A percentile compares a stretch with the other conserved stretches of the same genome.
phyloP scores from a whole-genome alignment of 2,113 vertebrate species.

The Lagopus muta region DNA sequence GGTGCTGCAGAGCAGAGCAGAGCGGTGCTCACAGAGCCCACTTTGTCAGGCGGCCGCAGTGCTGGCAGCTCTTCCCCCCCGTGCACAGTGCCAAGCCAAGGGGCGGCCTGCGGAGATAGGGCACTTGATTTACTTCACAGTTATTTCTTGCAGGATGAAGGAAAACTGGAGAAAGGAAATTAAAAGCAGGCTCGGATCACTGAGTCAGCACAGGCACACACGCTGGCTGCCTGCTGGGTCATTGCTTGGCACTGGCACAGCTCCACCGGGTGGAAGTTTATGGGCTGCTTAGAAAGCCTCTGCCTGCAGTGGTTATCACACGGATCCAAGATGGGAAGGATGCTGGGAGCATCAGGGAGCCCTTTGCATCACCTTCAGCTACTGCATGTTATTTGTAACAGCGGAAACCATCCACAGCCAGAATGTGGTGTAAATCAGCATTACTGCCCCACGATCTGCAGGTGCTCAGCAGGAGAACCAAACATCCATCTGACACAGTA shows the following conservation, averaged over 20 bases:
- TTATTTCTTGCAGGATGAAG: slow-evolving; percentile 59
- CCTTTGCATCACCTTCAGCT: not conserved
- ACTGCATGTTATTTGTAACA: not conserved
- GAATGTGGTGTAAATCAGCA: not conserved
- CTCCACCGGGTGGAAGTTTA: slow-evolving; percentile 10
- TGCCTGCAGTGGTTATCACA: not conserved
- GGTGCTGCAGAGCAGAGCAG: not conserved
- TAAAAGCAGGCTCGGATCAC: slow-evolving; percentile 51
- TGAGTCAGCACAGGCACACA: slow-evolving; percentile 48
- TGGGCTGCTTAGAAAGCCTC: not conserved
- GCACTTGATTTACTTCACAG: slow-evolving; percentile 60
- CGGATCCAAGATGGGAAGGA: not conserved
- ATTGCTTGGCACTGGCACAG: slow-evolving; percentile 28
- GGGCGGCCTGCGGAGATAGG: slow-evolving; percentile 50
- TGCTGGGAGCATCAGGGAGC: not conserved
- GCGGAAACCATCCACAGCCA: not conserved
- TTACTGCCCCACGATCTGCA: not conserved
- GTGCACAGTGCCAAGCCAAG: slow-evolving; percentile 29
- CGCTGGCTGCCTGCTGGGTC: slow-evolving; percentile 14
- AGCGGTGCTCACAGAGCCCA: slow-evolving; percentile 37
- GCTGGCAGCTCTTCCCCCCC: slow-evolving; percentile 18
- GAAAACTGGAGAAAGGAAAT: slow-evolving; percentile 61
- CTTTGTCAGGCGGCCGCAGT: slow-evolving; percentile 36
- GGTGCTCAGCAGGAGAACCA: not conserved
- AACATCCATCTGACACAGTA: not conserved